These are phyloP conservation scores for Drosophila tani DNA, from an alignment of 1,140 invertebrate species.

Conservation along the genomic window DNA sequence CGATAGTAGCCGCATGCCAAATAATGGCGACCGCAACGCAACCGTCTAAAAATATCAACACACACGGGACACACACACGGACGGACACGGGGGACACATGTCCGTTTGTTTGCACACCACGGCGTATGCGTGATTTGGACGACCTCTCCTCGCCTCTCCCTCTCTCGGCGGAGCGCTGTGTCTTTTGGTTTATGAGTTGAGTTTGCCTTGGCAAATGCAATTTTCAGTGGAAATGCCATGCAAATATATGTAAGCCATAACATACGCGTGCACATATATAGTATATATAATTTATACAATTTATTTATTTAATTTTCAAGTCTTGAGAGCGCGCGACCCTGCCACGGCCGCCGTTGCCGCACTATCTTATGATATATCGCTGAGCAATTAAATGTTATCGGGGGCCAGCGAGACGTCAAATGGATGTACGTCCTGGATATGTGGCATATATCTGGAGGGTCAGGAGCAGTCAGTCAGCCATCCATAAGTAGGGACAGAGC, in stretches of 20 bases:
- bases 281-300: slow-evolving; percentile 45
- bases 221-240: slow-evolving; percentile 33
- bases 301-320: slow-evolving; percentile 68
- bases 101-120: slow-evolving; percentile 47
- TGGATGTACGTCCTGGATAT: slow-evolving; percentile 2
- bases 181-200: slow-evolving; percentile 56
- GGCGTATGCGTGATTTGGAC: slow-evolving; percentile 73
- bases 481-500: slow-evolving; percentile 33
- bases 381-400: slow-evolving; percentile 79
- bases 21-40: slow-evolving; percentile 15
- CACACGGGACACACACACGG: neutral
- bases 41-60: slow-evolving; percentile 29
- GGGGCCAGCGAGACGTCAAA: slow-evolving; percentile 57
- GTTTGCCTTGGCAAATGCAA: slow-evolving; percentile 20
- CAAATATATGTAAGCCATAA: slow-evolving; percentile 51
- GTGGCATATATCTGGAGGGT: neutral
- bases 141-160: neutral
- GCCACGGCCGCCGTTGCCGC: neutral
- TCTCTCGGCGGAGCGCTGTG: too few relatives aligned
- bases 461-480: slow-evolving; percentile 4
- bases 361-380: slow-evolving; percentile 81
- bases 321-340: slow-evolving; percentile 36
- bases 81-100: neutral
- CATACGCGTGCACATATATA: neutral
- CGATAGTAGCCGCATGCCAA: neutral